Conservation (phyloP, 1,140 invertebrate genomes). For the Adoxophyes honmai region DNA sequence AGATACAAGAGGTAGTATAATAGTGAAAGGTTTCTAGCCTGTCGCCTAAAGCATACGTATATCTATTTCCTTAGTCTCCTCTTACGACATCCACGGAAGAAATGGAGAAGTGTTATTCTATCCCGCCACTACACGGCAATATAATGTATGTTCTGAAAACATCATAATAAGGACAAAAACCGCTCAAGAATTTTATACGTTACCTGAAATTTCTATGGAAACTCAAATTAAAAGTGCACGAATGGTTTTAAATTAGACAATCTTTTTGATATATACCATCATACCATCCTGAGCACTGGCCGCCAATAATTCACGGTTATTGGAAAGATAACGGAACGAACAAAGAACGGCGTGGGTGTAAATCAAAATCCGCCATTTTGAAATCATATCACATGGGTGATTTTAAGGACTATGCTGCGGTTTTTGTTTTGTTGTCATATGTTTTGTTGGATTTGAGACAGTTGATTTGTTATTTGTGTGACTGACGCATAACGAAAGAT, state of each 20-base stretch:
- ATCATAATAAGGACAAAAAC: too few relatives aligned
- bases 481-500: too few relatives aligned
- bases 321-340: slow-evolving; percentile 51
- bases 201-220: slow-evolving; percentile 19
- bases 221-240: slow-evolving; percentile 26
- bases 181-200: too few relatives aligned
- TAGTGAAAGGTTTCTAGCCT: too few relatives aligned
- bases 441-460: not conserved
- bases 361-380: slow-evolving; percentile 48
- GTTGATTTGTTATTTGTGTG: too few relatives aligned
- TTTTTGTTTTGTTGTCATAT: slow-evolving; percentile 4
- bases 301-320: slow-evolving; percentile 57
- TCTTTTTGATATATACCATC: slow-evolving; percentile 49
- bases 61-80: too few relatives aligned
- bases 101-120: too few relatives aligned
- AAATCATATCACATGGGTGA: slow-evolving; percentile 22
- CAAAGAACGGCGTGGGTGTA: slow-evolving; percentile 43
- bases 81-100: too few relatives aligned
- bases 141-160: too few relatives aligned
- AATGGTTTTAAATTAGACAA: slow-evolving; percentile 57
- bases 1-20: too few relatives aligned
- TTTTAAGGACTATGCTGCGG: not conserved
- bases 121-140: too few relatives aligned
- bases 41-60: too few relatives aligned
- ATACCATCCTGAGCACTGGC: slow-evolving; percentile 39